Evolutionary conservation across 1,140 invertebrate species (phyloP), one percentile per base, ranked within the genome.

Genomic region (Chrysomallon squamiferum): DNA sequence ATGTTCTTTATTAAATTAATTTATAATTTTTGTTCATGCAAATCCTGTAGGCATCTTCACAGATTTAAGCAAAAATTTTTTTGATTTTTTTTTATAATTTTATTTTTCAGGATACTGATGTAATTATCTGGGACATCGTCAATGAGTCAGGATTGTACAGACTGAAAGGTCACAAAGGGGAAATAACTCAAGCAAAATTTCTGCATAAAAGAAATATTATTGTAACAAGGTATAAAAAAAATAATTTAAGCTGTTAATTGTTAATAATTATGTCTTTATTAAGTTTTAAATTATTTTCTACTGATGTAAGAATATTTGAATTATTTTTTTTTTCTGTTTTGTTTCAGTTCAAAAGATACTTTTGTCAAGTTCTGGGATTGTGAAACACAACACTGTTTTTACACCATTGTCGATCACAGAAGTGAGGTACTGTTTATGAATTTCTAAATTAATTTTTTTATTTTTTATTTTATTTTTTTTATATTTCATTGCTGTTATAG

Each of bases 331-430:
- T 38, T n/a, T n/a, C 6, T 59, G 27, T 61, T 59, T 61, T 49
- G 25, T 81, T 81, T 63, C 70, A 90, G 92, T 59, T 97, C 95
- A 2, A 97, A 95, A 85, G 97, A 99, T 84, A 93, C 93, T 18
- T 94, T 94, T 83, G 89, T 99, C 0, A 99, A 99, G 82, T 96
- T 99, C 82, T 99, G 97, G 97, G 95, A 99, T 87, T 85, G 99
- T 60, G 91, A 93, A 68, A 97, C 93, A 27, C 92, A 96, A 76
- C 93, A 96, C 79, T 98, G 97, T 84, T 99, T 99, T 76, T 93
- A 94, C 83, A 99, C 97, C 9, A 86, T 99, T 22, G 84, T 88
- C 49, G 87, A 86, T 45, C 88, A 88, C 73, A 73, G 84, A 52
- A 86, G 83, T 67, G 89, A 90, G 82, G 87, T 88, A 73, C n/a